phyloP scores from a whole-genome alignment of 2,888 invertebrate species.

The Dryobotodes eremita region DNA sequence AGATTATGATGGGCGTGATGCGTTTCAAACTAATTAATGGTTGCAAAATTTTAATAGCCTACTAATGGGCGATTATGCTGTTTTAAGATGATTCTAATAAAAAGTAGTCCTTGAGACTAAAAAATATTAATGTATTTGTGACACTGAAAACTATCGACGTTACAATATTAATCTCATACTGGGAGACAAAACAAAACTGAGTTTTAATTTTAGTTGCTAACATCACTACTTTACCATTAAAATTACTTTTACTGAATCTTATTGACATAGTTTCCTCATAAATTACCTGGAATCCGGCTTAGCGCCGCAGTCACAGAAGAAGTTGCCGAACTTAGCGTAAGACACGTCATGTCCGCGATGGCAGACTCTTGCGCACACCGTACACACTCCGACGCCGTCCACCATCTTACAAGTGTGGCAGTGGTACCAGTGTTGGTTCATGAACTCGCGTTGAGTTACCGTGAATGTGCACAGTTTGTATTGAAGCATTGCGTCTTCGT shows the following conservation, averaged over 20 bases:
- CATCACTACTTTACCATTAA: too few species aligned
- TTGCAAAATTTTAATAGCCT: too few species aligned
- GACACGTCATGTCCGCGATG: constrained; percentile 98
- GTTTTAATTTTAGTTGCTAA: too few species aligned
- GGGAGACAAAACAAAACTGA: too few species aligned
- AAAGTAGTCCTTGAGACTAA: too few species aligned
- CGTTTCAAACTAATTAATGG: too few species aligned
- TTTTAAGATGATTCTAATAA: too few species aligned
- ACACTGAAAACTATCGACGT: too few species aligned
- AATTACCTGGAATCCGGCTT: constrained; percentile 94
- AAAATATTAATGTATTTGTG: too few species aligned
- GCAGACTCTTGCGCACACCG: constrained; percentile 99
- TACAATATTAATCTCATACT: too few species aligned
- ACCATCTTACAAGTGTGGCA: constrained; percentile 99
- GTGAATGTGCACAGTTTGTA: constrained; percentile 99
- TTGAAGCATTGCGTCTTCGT: constrained; percentile 96
- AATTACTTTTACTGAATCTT: neutral
- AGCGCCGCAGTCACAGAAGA: constrained; percentile 99
- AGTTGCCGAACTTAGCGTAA: constrained; percentile 99
- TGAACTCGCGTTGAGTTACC: constrained; percentile 98
- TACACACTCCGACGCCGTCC: constrained; percentile 99
- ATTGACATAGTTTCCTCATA: neutral
- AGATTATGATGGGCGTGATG: too few species aligned
- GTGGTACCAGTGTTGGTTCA: constrained; percentile 99
- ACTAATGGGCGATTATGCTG: too few species aligned